Evolutionary conservation across 2,888 invertebrate species (phyloP), one percentile per base, ranked within the genome.

Genomic region (Caenorhabditis zanzibari): DNA sequence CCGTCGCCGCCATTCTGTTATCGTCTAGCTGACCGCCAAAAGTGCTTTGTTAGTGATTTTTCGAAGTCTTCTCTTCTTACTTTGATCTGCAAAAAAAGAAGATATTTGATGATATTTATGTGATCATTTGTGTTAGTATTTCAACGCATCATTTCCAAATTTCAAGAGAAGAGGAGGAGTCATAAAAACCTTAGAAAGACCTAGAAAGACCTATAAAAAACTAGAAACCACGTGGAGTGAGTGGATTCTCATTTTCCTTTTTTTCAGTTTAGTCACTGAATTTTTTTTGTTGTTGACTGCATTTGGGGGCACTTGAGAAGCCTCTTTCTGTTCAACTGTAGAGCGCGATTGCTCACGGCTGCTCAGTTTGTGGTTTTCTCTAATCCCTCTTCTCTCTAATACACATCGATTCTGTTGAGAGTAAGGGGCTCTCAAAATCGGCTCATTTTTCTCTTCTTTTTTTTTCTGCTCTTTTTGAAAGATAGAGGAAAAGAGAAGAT

Each of bases 191-290:
- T 6, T 47, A 41, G 28, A 19, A 16, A 49, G 47, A 59, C 47
- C 47, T 47, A 41, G 28, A 19, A 16, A 49, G 47, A 59, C 47
- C 47, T 19, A 47, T 74, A 64, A 38, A 38, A 38, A 38, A 38
- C 38, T 74, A 74, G 64, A 76, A 76, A 68, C 68, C 73, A 75
- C 75, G 68, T 54, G 76, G n/a, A n/a, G 19, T 49, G 26, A 24
- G 3, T 16, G 10, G 38, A 38, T 3, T 26, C n/a, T 26, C 22
- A 54, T 41, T 16, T 38, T 61, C 9, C 6, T 16, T 26, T 12
- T 6, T 22, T n/a, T 44, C 7, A 24, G 22, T n/a, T 61, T 16
- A 24, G 6, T n/a, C 44, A 44, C 28, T 24, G 24, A 44, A 22
- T 28, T 44, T 44, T 63, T 26, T 26, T 44, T 38, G 12, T 38